Conservation (phyloP, 1,140 invertebrate genomes). For the Cydia fagiglandana region DNA sequence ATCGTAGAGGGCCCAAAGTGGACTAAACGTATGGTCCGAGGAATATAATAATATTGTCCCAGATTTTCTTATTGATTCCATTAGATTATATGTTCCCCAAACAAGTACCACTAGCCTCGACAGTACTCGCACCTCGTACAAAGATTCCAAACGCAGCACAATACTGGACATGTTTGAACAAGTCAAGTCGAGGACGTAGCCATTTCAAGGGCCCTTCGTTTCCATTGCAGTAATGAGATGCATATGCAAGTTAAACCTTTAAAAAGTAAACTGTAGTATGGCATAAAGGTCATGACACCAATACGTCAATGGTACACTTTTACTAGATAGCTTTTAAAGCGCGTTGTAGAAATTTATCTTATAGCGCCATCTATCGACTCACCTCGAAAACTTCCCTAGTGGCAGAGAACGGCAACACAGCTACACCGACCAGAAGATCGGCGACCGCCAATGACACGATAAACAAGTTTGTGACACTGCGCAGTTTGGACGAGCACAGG, state of each 20-base stretch:
- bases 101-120: no score
- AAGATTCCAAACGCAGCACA: not conserved
- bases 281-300: not conserved
- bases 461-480: conserved; percentile 96
- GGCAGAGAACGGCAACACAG: conserved; percentile 94
- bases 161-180: not conserved
- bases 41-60: no score
- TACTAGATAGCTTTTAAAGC: no score
- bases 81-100: no score
- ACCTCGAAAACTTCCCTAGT: conserved; percentile 94
- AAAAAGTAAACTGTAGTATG: not conserved
- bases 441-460: conserved; percentile 96
- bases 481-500: conserved; percentile 88
- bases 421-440: conserved; percentile 93
- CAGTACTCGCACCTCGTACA: no score
- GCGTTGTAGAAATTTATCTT: no score
- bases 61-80: no score
- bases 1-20: no score
- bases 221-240: not conserved
- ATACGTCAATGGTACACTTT: not conserved
- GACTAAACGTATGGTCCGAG: no score
- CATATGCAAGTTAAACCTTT: not conserved
- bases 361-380: conserved; percentile 43
- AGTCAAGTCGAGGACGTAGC: not conserved
- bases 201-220: not conserved